phyloP scores from a whole-genome alignment of 2,113 vertebrate species.

The Cervus canadensis region DNA sequence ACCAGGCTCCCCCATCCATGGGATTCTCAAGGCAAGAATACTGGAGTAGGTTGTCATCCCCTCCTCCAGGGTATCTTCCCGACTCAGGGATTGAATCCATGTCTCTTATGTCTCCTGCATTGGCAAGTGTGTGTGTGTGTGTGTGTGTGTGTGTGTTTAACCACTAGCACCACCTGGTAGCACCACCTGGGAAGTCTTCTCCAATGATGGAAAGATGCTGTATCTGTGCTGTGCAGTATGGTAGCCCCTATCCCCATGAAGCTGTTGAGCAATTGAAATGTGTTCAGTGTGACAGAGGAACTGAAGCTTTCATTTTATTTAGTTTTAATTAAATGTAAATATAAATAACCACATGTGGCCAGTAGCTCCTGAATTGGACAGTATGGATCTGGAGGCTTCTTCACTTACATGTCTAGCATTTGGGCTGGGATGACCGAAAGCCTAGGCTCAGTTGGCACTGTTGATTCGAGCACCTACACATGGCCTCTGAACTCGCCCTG shows the following conservation, averaged over 20 bases:
- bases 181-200: not conserved
- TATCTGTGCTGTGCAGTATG: not conserved
- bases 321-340: not conserved
- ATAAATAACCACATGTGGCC: not conserved
- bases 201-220: not conserved
- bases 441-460: not conserved
- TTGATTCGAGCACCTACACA: accelerated
- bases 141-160: not conserved
- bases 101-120: not conserved
- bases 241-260: not conserved
- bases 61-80: not conserved
- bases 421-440: not conserved
- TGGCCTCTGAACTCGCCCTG: not conserved
- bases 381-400: not conserved
- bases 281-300: not conserved
- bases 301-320: not conserved
- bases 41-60: not conserved
- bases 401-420: not conserved
- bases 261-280: not conserved
- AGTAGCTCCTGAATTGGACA: not conserved
- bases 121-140: not conserved
- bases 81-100: not conserved
- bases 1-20: not conserved
- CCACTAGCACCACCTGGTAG: not conserved
- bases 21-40: not conserved